phyloP scores from a whole-genome alignment of 2,888 invertebrate genomes.

The Dexiosoma caninum region DNA sequence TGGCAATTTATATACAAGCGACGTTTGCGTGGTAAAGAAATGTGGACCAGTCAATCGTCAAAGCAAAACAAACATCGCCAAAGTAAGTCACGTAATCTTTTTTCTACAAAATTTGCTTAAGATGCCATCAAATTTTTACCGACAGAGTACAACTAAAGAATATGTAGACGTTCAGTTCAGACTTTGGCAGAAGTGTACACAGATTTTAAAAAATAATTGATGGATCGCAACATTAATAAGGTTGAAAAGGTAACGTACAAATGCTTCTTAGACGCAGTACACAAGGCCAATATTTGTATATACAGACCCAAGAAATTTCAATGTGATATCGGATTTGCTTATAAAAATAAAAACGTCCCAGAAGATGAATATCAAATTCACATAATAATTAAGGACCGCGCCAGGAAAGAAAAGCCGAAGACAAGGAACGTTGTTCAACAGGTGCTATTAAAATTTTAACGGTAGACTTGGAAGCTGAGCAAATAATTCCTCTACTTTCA shows the following conservation, averaged over 20 bases:
- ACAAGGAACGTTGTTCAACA: constrained; percentile 52
- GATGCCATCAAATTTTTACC: too few species aligned
- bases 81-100: too few species aligned
- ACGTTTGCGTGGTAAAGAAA: constrained; percentile 36
- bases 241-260: too few species aligned
- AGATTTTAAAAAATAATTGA: too few species aligned
- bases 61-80: not conserved
- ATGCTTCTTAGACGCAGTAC: too few species aligned
- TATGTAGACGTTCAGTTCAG: constrained; percentile 44
- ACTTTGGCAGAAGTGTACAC: constrained; percentile 36
- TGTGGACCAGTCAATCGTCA: constrained; percentile 40
- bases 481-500: not conserved
- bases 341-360: constrained; percentile 48
- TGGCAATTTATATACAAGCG: constrained; percentile 45
- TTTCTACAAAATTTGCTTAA: constrained; percentile 32
- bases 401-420: too few species aligned
- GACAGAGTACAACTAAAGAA: constrained; percentile 53
- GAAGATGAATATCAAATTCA: constrained; percentile 50
- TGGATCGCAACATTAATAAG: too few species aligned
- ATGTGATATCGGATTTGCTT: constrained; percentile 50
- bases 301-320: constrained; percentile 51
- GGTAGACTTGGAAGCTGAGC: constrained; percentile 7
- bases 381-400: constrained; percentile 54
- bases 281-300: constrained; percentile 53
- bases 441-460: constrained; percentile 36